Evolutionary conservation across 2,888 invertebrate species (phyloP), one percentile per base, ranked within the genome.

Genomic region (Heteromurus nitidus): DNA sequence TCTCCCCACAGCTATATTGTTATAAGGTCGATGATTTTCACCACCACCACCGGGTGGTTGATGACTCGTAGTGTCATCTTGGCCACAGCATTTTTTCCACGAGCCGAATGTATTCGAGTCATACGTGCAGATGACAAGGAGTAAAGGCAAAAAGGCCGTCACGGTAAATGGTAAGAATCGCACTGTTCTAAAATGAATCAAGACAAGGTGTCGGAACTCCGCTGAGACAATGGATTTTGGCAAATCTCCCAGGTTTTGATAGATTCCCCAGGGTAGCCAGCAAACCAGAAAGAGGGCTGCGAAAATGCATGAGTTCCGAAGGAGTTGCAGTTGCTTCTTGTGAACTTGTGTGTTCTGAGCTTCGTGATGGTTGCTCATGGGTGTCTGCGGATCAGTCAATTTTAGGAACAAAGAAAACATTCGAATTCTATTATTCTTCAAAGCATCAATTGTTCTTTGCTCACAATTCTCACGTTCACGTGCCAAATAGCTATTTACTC

Each of bases 211-310:
- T 3, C 62, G 31, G 20, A 77, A 77, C 50, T 77, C 69, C 18
- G 31, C 24, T 2, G 77, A 77, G 5, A 77, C 70, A 26, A 64
- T 77, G 7, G 69, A 62, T 44, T 69, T 42, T 50, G 81, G 81
- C 9, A 70, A 58, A 36, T 81, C 81, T 11, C 74, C 69, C 13
- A 84, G 62, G 13, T 74, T 44, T 28, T 82, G 82, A 50, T 50
- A 79, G 18, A 84, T 62, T 11, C 84, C 84, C 72, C 74, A 79
- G 0, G 84, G 84, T 1, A 84, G 64, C 84, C 84, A 84, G 24
- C 81, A 84, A n/a, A 82, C 30, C 20, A 75, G 44, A 28, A 82
- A 84, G 11, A 82, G 53, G 18, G 75, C 75, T 16, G 84, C 74
- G 55, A 82, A 84, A 26, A 82, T 67, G 36, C 82, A 82, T 0